Base-by-base conservation (phyloP, 2,888 invertebrate species). In the Biston stratarius region DNA sequence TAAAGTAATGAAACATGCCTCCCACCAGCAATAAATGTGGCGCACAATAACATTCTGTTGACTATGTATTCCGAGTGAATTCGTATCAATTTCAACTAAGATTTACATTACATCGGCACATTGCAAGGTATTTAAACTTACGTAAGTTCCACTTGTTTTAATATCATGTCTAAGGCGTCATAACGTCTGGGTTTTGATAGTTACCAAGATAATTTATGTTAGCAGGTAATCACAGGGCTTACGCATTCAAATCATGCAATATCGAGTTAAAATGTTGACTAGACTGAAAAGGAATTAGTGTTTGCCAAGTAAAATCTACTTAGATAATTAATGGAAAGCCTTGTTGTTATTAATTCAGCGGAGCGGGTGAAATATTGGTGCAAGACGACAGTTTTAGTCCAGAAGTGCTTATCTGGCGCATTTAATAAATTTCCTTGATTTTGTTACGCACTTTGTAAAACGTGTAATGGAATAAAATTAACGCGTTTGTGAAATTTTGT, bases 21-120 rank as follows among this genome's bases (percentile, higher is more conserved):
- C 9, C 9, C 0, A 36, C 36, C 47, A 48, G 14, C 14, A 5
- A 15, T 48, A 11, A n/a, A 36, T 15, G 51, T 52, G 36, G 6
- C 9, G 6, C 51, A 11, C 45, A 40, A 33, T 36, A 6, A 69
- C 68, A 36, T 61, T 36, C 58, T 61, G 65, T 70, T 69, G 61
- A 14, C 61, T 64, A 65, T 66, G 15, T 0, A 55, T 52, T 52
- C 60, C 68, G 55, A 69, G 63, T 67, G 64, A 67, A 64, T 71
- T 63, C 57, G 64, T 72, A 72, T 74, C 65, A 61, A 73, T 76
- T 71, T 75, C 74, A 72, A 69, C 6, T 59, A 12, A 64, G 63
- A 71, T 74, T 70, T 70, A 53, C 57, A 72, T 69, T 64, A 70
- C 63, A 68, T 70, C 67, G 65, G 52, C 24, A 53, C 67, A 72